Evolutionary conservation across 2,888 invertebrate species (phyloP).

Genomic region (Netelia melanura): DNA sequence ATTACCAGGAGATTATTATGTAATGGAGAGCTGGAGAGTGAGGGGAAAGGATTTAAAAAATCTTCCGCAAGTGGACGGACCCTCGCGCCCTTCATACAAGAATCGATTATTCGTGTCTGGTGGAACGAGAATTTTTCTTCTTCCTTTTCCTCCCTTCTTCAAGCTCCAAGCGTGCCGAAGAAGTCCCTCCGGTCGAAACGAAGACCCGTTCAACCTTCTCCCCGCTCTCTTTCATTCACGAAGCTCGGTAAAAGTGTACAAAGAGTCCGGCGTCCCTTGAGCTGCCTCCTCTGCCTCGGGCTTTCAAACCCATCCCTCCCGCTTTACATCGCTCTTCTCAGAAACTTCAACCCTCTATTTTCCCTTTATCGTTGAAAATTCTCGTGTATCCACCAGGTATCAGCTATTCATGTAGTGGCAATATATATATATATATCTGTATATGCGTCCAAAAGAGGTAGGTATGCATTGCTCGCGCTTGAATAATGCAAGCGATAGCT

Average conservation of each 20-base stretch:
- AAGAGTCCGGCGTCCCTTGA: constrained; percentile 36
- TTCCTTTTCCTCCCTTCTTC: background rate
- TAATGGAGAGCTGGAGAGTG: background rate
- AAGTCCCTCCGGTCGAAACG: constrained; percentile 4
- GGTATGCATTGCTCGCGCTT: background rate
- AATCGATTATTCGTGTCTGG: constrained; percentile 16
- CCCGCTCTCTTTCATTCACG: background rate
- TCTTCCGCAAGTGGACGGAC: background rate
- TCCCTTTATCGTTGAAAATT: constrained; percentile 16
- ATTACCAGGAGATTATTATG: background rate
- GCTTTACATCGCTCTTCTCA: background rate
- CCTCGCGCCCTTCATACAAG: background rate
- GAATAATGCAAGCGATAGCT: constrained; percentile 4
- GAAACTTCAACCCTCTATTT: constrained; percentile 1
- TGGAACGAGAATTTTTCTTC: constrained; percentile 7
- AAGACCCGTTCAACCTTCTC: constrained; percentile 13
- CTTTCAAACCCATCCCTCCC: constrained; percentile 21
- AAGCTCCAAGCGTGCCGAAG: background rate
- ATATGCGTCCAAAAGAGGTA: background rate
- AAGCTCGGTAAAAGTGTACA: constrained; percentile 29
- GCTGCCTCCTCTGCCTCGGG: constrained; percentile 29
- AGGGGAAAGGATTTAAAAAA: constrained; percentile 1
- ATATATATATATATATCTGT: background rate
- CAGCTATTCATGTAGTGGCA: constrained; percentile 20
- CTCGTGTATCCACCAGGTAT: constrained; percentile 25